Evolutionary conservation across 92 coral and sea anemone genomes (phyloP).

Genomic region (Pocillopora meandrina): DNA sequence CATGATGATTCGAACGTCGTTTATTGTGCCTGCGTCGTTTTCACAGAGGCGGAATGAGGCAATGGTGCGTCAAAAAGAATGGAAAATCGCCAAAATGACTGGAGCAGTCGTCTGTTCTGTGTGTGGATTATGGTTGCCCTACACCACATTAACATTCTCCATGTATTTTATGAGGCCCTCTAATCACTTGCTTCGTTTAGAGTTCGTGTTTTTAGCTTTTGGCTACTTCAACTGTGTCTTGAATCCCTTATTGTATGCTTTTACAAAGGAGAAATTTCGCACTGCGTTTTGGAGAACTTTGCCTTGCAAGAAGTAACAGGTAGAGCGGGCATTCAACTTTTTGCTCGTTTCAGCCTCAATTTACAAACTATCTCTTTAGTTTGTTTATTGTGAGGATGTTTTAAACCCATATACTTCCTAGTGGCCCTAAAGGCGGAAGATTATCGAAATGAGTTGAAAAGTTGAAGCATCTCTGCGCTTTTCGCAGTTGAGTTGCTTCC

Average conservation of each 20-base stretch:
- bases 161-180: conserved; percentile 56
- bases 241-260: conserved; percentile 83
- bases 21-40: conserved; percentile 52
- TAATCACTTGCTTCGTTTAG: conserved; percentile 51
- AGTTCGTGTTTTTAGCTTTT: conserved; percentile 63
- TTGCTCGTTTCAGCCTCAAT: neutral
- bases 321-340: neutral
- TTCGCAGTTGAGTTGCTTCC: neutral
- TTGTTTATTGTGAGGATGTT: conserved; percentile 11
- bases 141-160: conserved; percentile 68
- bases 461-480: neutral
- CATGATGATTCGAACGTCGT: conserved; percentile 62
- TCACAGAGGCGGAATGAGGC: conserved; percentile 45
- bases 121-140: conserved; percentile 81
- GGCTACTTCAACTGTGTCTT: conserved; percentile 81
- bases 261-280: conserved; percentile 83
- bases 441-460: neutral
- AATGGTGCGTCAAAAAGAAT: conserved; percentile 65
- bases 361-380: neutral
- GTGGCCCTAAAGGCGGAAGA: neutral
- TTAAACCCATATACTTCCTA: neutral
- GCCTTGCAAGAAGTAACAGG: conserved; percentile 41
- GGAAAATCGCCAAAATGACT: conserved; percentile 85
- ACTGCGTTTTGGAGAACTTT: conserved; percentile 66
- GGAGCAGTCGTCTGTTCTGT: conserved; percentile 83